Evolutionary conservation across 2,797 vertebrate species (phyloP).

Genomic region (Rhynchonycteris naso): DNA sequence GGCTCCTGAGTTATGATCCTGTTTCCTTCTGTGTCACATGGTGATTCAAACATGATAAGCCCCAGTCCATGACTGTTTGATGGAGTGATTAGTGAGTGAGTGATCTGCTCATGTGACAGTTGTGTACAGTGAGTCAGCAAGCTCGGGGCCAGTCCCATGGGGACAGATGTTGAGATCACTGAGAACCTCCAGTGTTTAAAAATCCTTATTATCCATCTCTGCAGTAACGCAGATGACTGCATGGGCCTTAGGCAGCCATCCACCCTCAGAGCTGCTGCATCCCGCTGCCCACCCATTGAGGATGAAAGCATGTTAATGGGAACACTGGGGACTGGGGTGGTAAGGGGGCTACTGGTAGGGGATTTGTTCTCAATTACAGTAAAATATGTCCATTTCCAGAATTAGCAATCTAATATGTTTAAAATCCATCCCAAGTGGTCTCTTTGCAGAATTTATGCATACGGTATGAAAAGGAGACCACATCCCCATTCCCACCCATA

Average conservation of each 20-base stretch:
- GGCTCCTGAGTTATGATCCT: conserved; percentile 10
- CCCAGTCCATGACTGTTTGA: conserved; percentile 28
- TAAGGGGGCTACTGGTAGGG: not conserved
- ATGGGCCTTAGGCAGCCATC: not conserved
- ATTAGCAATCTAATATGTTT: not conserved
- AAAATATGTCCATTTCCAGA: conserved; percentile 28
- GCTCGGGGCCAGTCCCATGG: conserved; percentile 29
- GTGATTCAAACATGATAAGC: conserved; percentile 16
- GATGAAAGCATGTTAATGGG: not conserved
- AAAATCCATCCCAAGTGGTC: not conserved
- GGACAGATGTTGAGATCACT: conserved; percentile 54
- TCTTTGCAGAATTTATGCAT: not conserved
- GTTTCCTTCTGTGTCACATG: not conserved
- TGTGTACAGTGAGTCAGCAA: conserved; percentile 70
- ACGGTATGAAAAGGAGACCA: not conserved
- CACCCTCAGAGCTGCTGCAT: not conserved
- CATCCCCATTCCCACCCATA: not conserved
- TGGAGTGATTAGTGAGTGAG: conserved; percentile 58
- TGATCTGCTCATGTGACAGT: conserved; percentile 37
- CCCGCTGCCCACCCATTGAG: not conserved
- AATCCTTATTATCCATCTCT: not conserved
- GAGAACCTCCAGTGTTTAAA: conserved; percentile 33
- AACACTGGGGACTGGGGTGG: not conserved
- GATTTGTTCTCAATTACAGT: conserved; percentile 5
- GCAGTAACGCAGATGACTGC: not conserved